Conservation (phyloP, 2,797 vertebrate genomes). For the Selene dorsalis region DNA sequence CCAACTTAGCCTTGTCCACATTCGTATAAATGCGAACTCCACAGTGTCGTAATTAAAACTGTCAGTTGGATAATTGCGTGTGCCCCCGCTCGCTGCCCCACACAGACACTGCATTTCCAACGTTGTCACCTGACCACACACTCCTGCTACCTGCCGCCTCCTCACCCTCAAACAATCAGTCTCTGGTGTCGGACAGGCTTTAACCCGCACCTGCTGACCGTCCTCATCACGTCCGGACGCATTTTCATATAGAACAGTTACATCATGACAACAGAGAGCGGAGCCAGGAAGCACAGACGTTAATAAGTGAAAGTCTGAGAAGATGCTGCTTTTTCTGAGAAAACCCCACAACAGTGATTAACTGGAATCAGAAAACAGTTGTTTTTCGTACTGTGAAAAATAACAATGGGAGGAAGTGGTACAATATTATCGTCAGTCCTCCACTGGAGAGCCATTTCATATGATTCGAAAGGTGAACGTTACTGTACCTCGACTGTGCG, state of each 20-base stretch:
- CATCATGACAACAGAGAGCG: conserved; percentile 13
- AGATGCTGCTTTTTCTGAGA: conserved; percentile 10
- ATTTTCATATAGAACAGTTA: conserved; percentile 40
- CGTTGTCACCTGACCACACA: conserved; percentile 1
- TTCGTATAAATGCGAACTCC: conserved; percentile 15
- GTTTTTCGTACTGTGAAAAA: neutral
- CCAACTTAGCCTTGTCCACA: too few relatives aligned
- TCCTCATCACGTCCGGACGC: conserved; percentile 23
- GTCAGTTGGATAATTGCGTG: conserved; percentile 35
- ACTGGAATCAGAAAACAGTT: neutral
- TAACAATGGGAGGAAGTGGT: conserved; percentile 6
- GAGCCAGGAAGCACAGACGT: neutral
- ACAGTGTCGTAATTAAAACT: conserved; percentile 39
- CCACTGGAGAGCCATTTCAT: conserved; percentile 16
- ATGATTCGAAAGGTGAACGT: conserved; percentile 7
- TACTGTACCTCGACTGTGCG: conserved; percentile 6
- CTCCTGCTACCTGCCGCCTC: conserved; percentile 17
- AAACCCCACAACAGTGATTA: neutral
- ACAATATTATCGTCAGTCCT: conserved; percentile 1
- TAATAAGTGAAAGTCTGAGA: conserved; percentile 1
- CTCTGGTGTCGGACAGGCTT: conserved; percentile 18
- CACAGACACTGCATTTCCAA: conserved; percentile 10
- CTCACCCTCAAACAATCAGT: neutral
- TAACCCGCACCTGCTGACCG: neutral
- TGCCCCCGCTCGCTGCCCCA: neutral